phyloP scores from a whole-genome alignment of 2,113 vertebrate genomes.

The Pardalotus punctatus region DNA sequence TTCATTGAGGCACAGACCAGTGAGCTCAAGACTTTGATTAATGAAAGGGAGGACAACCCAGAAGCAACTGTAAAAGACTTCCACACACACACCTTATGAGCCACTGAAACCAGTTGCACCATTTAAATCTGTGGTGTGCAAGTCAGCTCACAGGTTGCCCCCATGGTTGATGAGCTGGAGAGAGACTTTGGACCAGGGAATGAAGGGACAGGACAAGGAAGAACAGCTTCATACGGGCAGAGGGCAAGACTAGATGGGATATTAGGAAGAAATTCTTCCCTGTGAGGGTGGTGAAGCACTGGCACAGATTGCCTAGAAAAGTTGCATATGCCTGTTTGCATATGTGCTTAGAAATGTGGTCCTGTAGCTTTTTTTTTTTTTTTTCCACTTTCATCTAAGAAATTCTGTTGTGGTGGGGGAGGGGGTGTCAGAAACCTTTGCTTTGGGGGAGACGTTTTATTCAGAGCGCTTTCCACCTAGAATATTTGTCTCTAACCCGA shows the following conservation, averaged over 20 bases:
- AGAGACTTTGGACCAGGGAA: not conserved
- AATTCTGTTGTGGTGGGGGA: too few relatives aligned
- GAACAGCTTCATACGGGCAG: not conserved
- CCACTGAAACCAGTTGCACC: not conserved
- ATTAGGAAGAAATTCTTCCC: not conserved
- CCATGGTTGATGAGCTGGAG: not conserved
- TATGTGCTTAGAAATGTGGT: too few relatives aligned
- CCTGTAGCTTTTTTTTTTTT: too few relatives aligned
- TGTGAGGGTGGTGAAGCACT: not conserved
- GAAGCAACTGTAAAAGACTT: not conserved
- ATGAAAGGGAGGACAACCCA: not conserved
- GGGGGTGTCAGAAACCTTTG: too few relatives aligned
- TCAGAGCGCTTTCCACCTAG: too few relatives aligned
- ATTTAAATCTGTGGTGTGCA: accelerated
- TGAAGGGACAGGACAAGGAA: not conserved
- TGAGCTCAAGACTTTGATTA: not conserved
- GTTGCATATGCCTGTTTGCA: too few relatives aligned
- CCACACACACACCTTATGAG: not conserved
- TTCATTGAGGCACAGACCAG: not conserved
- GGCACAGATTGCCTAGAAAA: too few relatives aligned
- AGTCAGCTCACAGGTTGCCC: too few relatives aligned
- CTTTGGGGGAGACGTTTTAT: too few relatives aligned
- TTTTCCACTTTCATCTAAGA: too few relatives aligned
- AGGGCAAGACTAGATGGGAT: not conserved
- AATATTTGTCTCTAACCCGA: too few relatives aligned